phyloP scores from a whole-genome alignment of 2,797 vertebrate species.

The Jordanella pulchra region DNA sequence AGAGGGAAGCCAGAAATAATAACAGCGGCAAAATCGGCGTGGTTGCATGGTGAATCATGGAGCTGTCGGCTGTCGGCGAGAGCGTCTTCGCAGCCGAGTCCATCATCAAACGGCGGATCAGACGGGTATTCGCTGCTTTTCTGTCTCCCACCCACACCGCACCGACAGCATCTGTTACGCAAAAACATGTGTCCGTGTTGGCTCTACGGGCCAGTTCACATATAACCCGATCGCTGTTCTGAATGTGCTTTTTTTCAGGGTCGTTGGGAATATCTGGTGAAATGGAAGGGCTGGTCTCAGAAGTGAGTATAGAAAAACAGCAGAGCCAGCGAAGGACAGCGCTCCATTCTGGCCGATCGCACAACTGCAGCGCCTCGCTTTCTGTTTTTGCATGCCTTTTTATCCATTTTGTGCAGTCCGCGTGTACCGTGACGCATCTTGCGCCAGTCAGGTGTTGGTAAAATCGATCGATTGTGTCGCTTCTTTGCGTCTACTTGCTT shows the following conservation, averaged over 20 bases:
- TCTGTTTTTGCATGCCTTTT: neutral
- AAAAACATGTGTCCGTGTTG: conserved; percentile 53
- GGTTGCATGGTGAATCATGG: conserved; percentile 85
- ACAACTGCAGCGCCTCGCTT: conserved; percentile 58
- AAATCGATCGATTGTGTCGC: neutral
- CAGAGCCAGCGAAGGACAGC: conserved; percentile 62
- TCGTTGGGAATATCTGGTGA: conserved; percentile 98
- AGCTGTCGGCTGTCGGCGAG: conserved; percentile 95
- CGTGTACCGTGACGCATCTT: neutral
- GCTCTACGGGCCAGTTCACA: conserved; percentile 32
- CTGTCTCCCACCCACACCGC: conserved; percentile 22
- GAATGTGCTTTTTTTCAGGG: conserved; percentile 83
- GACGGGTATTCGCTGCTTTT: conserved; percentile 83
- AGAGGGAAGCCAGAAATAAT: conserved; percentile 62
- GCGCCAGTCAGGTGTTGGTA: neutral
- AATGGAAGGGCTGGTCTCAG: conserved; percentile 99
- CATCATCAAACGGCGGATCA: conserved; percentile 92
- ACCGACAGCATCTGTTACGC: conserved; percentile 46
- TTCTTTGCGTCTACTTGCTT: conserved; percentile 38
- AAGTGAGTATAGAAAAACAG: conserved; percentile 88
- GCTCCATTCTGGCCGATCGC: conserved; percentile 68
- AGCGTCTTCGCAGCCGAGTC: conserved; percentile 97
- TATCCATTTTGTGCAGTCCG: conserved; percentile 3
- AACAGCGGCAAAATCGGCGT: conserved; percentile 58
- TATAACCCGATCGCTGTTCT: conserved; percentile 44